Base-by-base conservation (phyloP, 2,888 invertebrate genomes). In the Agrochola circellaris region DNA sequence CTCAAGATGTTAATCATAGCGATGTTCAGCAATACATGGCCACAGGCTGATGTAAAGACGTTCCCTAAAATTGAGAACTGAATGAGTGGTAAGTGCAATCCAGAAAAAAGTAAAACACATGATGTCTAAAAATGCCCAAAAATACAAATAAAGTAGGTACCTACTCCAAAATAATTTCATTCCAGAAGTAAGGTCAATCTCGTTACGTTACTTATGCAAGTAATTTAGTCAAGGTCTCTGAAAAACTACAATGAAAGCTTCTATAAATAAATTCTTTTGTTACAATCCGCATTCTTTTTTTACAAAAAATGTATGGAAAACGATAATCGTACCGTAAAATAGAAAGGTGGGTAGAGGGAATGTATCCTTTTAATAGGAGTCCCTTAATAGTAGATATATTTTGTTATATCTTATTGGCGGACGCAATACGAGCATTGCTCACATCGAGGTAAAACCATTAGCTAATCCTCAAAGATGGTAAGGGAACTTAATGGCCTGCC, bases 161-260 rank as follows among this genome's bases (percentile, higher is more conserved):
- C 30, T 30, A 34, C 20, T 8, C 20, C n/a, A 51, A 76, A 34
- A 38, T 2, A 58, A 58, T 64, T 23, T 26, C 64, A 34, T 65
- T 79, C 26, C 62, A 78, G 58, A 51, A 51, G 17, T 48, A 69
- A 81, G 79, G 83, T 79, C 60, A 60, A 56, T 69, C 64, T 78
- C 54, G 15, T 68, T 62, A 65, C 42, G 48, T 72, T 72, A 73
- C 51, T 54, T 30, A 80, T 56, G 75, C 62, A 73, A 72, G 23
- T 34, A 17, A 7, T 58, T 66, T 30, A 45, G 8, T 60, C 70
- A 81, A 84, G 85, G 82, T 72, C 61, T 30, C 60, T 26, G 60
- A 61, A 61, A 84, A 84, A 72, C 30, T 48, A 73, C 76, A 83
- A 81, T 60, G 58, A 84, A 84, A 81, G 76, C 58, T 60, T 58